Evolutionary conservation across 92 coral and sea anemone species (phyloP).

Genomic region (Zoanthus sansibaricus): DNA sequence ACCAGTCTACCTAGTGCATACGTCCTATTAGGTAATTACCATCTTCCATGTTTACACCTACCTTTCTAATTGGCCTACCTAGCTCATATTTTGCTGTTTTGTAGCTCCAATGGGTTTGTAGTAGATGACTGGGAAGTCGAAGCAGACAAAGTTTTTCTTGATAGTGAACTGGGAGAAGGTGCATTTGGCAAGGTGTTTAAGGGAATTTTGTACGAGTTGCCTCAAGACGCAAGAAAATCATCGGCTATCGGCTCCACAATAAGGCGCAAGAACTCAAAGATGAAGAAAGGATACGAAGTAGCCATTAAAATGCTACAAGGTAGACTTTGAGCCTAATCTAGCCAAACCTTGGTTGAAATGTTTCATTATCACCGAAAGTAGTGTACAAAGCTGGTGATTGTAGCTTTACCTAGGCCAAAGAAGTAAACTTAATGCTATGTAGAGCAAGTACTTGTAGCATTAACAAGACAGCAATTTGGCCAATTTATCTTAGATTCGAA

Average conservation of each 20-base stretch:
- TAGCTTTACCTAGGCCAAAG: no score
- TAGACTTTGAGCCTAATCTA: background rate
- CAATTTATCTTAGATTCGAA: no score
- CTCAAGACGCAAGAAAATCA: conserved; percentile 12
- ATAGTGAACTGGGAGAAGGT: conserved; percentile 38
- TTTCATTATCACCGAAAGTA: no score
- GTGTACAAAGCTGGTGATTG: no score
- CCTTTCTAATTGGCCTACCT: background rate
- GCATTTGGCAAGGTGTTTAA: conserved; percentile 40
- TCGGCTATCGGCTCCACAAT: background rate
- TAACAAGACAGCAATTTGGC: no score
- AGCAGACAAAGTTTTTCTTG: conserved; percentile 23
- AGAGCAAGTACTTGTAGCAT: no score
- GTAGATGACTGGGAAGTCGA: conserved; percentile 47
- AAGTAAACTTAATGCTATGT: no score
- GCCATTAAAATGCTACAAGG: conserved; percentile 46
- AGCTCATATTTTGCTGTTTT: background rate
- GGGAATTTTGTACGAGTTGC: conserved; percentile 22
- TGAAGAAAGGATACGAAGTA: conserved; percentile 25
- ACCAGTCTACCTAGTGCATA: background rate
- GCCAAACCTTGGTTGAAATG: no score
- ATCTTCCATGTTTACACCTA: background rate
- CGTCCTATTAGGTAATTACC: background rate
- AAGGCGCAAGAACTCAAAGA: conserved; percentile 19
- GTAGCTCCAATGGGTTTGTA: conserved; percentile 34